phyloP scores from a whole-genome alignment of 2,888 invertebrate species.

The Troides oblongomaculatus region DNA sequence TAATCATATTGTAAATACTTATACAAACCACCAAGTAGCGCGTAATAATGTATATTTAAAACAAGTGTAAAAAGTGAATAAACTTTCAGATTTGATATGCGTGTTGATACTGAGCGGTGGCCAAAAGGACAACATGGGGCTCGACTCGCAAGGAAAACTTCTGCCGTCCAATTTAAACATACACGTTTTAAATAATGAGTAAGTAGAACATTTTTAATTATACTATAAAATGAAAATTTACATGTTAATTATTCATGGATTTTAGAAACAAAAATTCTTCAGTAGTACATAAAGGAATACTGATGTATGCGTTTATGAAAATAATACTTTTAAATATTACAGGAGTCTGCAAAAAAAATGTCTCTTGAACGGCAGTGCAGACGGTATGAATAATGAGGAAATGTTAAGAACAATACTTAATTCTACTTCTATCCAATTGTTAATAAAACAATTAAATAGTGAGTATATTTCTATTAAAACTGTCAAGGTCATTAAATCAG shows the following conservation, averaged over 20 bases:
- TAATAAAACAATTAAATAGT: slow-evolving; percentile 15
- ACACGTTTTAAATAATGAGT: slow-evolving; percentile 61
- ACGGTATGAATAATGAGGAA: neutral
- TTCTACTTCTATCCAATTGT: slow-evolving; percentile 2
- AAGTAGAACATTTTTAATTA: slow-evolving; percentile 39
- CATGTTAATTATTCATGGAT: too few relatives aligned
- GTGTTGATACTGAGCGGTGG: slow-evolving; percentile 66
- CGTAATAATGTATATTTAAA: neutral
- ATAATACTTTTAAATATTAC: slow-evolving; percentile 12
- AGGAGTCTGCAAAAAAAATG: slow-evolving; percentile 23
- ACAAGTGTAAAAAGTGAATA: slow-evolving; percentile 15
- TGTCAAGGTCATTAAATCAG: neutral
- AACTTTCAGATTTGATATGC: slow-evolving; percentile 68
- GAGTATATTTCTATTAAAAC: slow-evolving; percentile 2
- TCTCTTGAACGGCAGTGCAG: slow-evolving; percentile 7
- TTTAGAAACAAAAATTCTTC: too few relatives aligned
- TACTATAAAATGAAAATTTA: neutral
- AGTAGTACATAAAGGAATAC: too few relatives aligned
- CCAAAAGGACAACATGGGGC: slow-evolving; percentile 67
- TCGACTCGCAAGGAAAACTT: slow-evolving; percentile 56
- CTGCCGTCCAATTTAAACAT: slow-evolving; percentile 61
- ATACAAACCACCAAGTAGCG: neutral
- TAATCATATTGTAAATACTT: slow-evolving; percentile 41
- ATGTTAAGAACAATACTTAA: slow-evolving; percentile 9
- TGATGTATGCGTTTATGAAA: too few relatives aligned